Base-by-base conservation (phyloP, 2,888 invertebrate genomes). In the Chymomyza fuscimana region DNA sequence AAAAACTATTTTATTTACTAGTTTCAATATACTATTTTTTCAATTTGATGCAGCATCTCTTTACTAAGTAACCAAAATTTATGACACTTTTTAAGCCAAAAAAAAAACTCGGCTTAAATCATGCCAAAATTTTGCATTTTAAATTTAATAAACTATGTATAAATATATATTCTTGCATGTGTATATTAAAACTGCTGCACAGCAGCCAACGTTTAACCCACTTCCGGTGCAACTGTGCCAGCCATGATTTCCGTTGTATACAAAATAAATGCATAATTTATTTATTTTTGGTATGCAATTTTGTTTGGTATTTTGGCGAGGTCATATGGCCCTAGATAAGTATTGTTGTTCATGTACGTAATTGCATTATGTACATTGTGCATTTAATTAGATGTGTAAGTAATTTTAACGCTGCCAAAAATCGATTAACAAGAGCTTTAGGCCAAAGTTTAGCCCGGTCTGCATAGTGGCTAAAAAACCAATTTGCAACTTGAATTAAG, bases 401-500 rank as follows among this genome's bases (percentile, higher is more conserved):
- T 19, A 54, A 54, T 16, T 54, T 54, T 1, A 46, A 46, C 40
- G 40, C 40, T 46, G 40, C 40, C 40, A 46, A 22, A 54, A 54
- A 54, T 54, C 54, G 54, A 54, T 54, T 54, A 54, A 22, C 54
- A 54, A n/a, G 15, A n/a, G 54, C 54, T 54, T n/a, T 22, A 46
- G 40, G 40, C 40, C 40, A 46, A 46, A 46, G 40, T 46, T 46
- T 4, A 10, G 12, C 4, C 6, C 19, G 10, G 7, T 7, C 54
- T 1, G 54, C 19, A 46, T 12, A 46, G 40, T 46, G 40, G 40
- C 40, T 46, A 0, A 46, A 46, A 46, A 46, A 54, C 16, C 79
- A 80, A 79, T 79, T 79, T 80, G 78, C 76, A 77, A 78, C 73
- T 68, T 67, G 69, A 77, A 77, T 74, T 63, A 51, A 69, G 9